Evolutionary conservation across 2,888 invertebrate genomes (phyloP), one percentile per base, ranked within the genome.

Genomic region (Sinopyrophorus schimmeli): DNA sequence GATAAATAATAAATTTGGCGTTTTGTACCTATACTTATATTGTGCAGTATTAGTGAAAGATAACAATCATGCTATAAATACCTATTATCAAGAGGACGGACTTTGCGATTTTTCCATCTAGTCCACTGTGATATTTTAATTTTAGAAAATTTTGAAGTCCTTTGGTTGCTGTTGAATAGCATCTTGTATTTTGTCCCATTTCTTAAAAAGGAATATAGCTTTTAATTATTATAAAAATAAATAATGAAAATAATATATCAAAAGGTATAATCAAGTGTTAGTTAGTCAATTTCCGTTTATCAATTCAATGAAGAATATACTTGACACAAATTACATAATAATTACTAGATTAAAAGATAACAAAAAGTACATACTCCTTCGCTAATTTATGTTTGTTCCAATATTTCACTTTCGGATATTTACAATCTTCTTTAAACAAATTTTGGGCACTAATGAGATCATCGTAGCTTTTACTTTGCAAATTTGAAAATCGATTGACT

Each of bases 81-180:
- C 49, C 37, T 23, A 2, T 9, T 6, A 34, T 49, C 43, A 21
- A 39, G 10, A 2, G 49, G 49, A 3, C 28, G 18, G 2, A 49
- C 32, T 49, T 43, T 49, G 14, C 49, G 16, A 12, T 49, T 49
- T 31, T 35, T 24, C 49, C 49, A 49, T 32, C 35, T 49, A 20
- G 43, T 38, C 49, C 49, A 49, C 3, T 37, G 42, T 2, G 42
- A 11, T 16, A 27, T 11, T 16, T 39, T 46, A n/a, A 15, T 20
- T 9, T 14, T 37, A 6, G 27, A 16, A 9, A 24, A 12, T 12
- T 27, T 10, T 27, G 27, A 3, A 12, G 5, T 3, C 9, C 21
- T 21, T 21, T 5, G 21, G 21, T 21, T 21, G 7, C 2, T n/a
- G 7, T 9, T 20, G 18, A 3, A 20, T 1, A 11, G 6, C 2